Conservation (phyloP, 2,113 vertebrate species). For the Aythya baeri region DNA sequence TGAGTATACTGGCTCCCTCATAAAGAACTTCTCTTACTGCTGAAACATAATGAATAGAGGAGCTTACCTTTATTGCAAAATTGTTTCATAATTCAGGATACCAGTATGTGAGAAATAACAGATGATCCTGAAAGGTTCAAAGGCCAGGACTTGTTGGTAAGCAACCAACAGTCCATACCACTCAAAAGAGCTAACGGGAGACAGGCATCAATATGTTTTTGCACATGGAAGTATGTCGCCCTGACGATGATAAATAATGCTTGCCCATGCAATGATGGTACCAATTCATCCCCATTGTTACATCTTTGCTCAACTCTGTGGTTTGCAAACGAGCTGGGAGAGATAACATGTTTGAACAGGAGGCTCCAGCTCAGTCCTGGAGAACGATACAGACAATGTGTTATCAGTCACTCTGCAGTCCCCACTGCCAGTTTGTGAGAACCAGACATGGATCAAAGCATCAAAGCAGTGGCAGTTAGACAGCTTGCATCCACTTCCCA, state of each 20-base stretch:
- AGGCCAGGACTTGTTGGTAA: not conserved
- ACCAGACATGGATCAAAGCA: not conserved
- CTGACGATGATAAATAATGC: not conserved
- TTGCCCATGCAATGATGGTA: not conserved
- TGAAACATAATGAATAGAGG: not conserved
- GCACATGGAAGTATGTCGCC: not conserved
- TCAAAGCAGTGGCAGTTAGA: not conserved
- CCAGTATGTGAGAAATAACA: not conserved
- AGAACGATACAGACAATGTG: not conserved
- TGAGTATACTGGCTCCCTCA: not conserved
- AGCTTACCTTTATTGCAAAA: not conserved
- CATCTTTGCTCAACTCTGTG: not conserved
- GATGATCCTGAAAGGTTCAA: not conserved
- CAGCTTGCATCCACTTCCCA: not conserved
- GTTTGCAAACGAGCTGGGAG: not conserved
- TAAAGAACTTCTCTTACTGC: not conserved
- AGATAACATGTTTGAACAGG: conserved; percentile 20
- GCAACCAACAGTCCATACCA: not conserved
- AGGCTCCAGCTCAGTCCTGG: not conserved
- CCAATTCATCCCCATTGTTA: not conserved
- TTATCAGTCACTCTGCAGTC: not conserved
- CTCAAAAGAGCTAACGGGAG: not conserved
- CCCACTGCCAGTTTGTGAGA: accelerated
- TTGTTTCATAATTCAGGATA: not conserved
- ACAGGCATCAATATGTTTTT: not conserved